phyloP scores from a whole-genome alignment of 2,797 vertebrate species.

The Sternarchorhynchus goeldii region DNA sequence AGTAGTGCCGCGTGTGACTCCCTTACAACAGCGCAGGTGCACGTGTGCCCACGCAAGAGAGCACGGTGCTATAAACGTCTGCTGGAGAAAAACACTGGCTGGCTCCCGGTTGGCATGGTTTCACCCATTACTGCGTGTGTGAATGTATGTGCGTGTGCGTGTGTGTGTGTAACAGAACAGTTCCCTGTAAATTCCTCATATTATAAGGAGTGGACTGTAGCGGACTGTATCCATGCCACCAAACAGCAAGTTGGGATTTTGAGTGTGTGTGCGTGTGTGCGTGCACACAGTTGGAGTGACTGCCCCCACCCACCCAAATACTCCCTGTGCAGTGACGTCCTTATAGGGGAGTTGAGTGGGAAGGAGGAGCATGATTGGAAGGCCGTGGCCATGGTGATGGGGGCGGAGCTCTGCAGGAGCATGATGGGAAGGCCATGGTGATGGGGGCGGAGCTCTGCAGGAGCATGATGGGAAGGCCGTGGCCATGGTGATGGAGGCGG shows the following conservation, averaged over 20 bases:
- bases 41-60: conserved; percentile 12
- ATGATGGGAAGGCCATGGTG: too few species aligned
- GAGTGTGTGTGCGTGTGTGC: too few species aligned
- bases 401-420: too few species aligned
- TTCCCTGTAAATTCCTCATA: conserved; percentile 26
- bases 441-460: too few species aligned
- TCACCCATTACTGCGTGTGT: conserved; percentile 25
- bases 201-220: conserved; percentile 12
- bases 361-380: neutral
- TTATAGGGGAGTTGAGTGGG: neutral
- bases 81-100: conserved; percentile 30
- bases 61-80: conserved; percentile 46
- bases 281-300: neutral
- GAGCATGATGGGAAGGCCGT: too few species aligned
- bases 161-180: conserved; percentile 26
- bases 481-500: too few species aligned
- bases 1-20: conserved; percentile 37
- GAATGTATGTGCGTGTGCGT: neutral
- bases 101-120: conserved; percentile 51
- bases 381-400: neutral
- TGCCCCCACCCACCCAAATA: neutral
- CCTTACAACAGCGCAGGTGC: neutral
- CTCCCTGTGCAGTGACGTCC: conserved; percentile 15
- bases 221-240: conserved; percentile 18
- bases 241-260: conserved; percentile 19